phyloP scores from a whole-genome alignment of 2,113 vertebrate species.

The Meriones unguiculatus region DNA sequence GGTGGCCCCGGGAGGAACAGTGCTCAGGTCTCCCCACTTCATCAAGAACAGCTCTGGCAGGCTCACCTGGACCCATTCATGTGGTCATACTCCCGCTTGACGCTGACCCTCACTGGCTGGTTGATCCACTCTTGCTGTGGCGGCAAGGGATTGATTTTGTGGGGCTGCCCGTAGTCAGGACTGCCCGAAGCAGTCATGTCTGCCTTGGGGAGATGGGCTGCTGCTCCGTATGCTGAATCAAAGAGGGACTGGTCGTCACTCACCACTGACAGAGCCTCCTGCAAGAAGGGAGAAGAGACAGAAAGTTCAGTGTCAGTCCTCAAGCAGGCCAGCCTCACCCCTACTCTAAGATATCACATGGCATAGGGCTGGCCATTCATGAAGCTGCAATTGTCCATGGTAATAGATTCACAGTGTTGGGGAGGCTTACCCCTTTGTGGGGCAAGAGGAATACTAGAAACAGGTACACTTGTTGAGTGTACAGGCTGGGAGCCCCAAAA shows the following conservation, averaged over 20 bases:
- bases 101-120: slow-evolving; percentile 94
- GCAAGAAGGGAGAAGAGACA: slow-evolving; percentile 66
- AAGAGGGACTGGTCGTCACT: slow-evolving; percentile 99
- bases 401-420: slow-evolving; percentile 35
- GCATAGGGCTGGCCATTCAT: slow-evolving; percentile 49
- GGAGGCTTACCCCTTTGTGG: not conserved
- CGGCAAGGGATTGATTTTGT: slow-evolving; percentile 98
- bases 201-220: slow-evolving; percentile 96
- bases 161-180: slow-evolving; percentile 97
- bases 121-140: slow-evolving; percentile 99
- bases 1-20: not conserved
- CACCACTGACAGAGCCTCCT: slow-evolving; percentile 99
- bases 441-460: not conserved
- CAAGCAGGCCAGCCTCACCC: not conserved
- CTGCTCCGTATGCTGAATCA: slow-evolving; percentile 95
- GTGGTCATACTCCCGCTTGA: slow-evolving; percentile 99
- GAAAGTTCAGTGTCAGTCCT: slow-evolving; percentile 32
- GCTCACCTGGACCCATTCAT: slow-evolving; percentile 98
- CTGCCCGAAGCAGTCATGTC: slow-evolving; percentile 99
- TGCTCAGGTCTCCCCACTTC: not conserved
- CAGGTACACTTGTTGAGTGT: not conserved
- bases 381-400: slow-evolving; percentile 59
- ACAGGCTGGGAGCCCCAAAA: not conserved
- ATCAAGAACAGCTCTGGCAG: not conserved
- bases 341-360: slow-evolving; percentile 70